Percentiles rank a stretch among this genome's conserved stretches.
Evolutionary conservation across 2,888 invertebrate species (phyloP).

Genomic region (Tribolium freemani): DNA sequence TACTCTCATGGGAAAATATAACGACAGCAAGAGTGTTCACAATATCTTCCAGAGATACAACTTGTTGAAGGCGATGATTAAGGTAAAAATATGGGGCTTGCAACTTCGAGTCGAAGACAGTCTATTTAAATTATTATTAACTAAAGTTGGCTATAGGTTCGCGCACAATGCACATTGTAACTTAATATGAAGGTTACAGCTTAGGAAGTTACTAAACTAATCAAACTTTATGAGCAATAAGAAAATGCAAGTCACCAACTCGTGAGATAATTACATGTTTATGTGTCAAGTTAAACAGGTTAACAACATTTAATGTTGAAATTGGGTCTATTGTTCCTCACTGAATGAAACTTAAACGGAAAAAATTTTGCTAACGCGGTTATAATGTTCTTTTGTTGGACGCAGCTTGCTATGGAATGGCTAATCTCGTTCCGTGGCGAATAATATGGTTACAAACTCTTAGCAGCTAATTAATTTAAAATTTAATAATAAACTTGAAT

Average conservation of each 20-base stretch:
- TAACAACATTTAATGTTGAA: background rate
- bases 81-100: conserved; percentile 73
- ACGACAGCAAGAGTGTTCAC: conserved; percentile 87
- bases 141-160: background rate
- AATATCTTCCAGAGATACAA: conserved; percentile 91
- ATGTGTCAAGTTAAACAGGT: conserved; percentile 5
- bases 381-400: conserved; percentile 28
- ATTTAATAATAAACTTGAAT: conserved; percentile 29
- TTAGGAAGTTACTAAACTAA: conserved; percentile 17
- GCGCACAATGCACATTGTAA: conserved; percentile 21
- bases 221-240: conserved; percentile 14
- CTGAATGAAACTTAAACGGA: background rate
- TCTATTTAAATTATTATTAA: background rate
- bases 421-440: conserved; percentile 34
- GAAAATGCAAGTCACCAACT: conserved; percentile 5
- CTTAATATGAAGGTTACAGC: conserved; percentile 11
- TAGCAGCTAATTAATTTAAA: conserved; percentile 29
- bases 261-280: conserved; percentile 5
- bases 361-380: conserved; percentile 15
- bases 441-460: conserved; percentile 24
- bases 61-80: conserved; percentile 90
- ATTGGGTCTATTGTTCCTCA: background rate
- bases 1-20: conserved; percentile 89
- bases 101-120: background rate
- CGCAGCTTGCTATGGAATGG: conserved; percentile 24